phyloP scores from a whole-genome alignment of 2,113 vertebrate species.

The Baryphthengus martii region DNA sequence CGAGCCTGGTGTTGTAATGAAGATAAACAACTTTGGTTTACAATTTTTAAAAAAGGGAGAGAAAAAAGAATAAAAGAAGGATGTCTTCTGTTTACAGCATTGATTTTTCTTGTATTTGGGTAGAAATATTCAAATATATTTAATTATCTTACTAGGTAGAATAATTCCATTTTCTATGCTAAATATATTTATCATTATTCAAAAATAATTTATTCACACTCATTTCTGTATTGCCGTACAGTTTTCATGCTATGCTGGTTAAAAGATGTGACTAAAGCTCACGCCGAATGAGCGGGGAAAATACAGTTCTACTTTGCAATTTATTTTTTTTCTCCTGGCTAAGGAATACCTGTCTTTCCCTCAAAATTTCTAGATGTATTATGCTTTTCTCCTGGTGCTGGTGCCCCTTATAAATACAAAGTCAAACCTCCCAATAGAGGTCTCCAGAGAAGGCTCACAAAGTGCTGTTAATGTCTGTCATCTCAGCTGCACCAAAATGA shows the following conservation, averaged over 20 bases:
- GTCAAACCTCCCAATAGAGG: background rate
- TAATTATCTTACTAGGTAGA: background rate
- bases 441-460: background rate
- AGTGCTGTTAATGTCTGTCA: background rate
- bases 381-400: background rate
- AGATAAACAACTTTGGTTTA: background rate
- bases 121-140: background rate
- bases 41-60: background rate
- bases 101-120: background rate
- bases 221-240: background rate
- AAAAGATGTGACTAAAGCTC: background rate
- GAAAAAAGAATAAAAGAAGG: rapidly evolving
- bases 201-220: background rate
- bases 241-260: background rate
- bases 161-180: background rate
- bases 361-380: background rate
- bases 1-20: background rate
- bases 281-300: background rate
- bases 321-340: rapidly evolving
- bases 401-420: background rate
- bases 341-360: background rate
- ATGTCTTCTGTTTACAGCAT: background rate
- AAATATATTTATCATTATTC: background rate
- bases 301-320: background rate
- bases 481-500: background rate